Evolutionary conservation across 2,888 invertebrate species (phyloP).

Genomic region (Cataglyphis livida): DNA sequence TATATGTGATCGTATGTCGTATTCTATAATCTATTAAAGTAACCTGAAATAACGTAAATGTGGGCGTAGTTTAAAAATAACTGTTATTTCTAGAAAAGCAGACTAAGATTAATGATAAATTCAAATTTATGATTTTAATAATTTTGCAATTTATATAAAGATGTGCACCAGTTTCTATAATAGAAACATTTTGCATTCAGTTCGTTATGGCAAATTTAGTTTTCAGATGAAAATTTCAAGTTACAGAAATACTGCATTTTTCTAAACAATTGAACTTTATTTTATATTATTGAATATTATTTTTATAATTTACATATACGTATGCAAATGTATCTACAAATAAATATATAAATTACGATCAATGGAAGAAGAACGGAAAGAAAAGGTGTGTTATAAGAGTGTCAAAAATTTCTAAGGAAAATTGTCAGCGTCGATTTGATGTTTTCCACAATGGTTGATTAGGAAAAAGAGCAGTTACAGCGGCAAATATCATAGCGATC

Average conservation of each 20-base stretch:
- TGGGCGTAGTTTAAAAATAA: background rate
- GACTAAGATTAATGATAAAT: background rate
- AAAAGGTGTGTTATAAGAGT: background rate
- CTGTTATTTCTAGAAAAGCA: background rate
- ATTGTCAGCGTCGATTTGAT: background rate
- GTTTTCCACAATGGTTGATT: conserved; percentile 13
- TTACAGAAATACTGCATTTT: background rate
- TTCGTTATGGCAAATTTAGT: background rate
- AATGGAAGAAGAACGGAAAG: background rate
- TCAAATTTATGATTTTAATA: background rate
- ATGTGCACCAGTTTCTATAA: background rate
- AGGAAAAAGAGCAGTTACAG: conserved; percentile 40
- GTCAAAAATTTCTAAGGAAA: background rate
- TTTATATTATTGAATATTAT: background rate
- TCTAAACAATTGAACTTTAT: background rate
- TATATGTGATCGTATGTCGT: background rate
- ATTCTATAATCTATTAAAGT: background rate
- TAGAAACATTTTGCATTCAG: background rate
- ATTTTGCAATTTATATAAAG: background rate
- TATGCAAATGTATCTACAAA: background rate
- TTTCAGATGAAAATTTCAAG: background rate
- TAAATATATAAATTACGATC: background rate
- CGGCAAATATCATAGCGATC: conserved; percentile 62
- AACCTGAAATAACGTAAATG: background rate
- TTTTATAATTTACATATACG: background rate